Evolutionary conservation across 2,113 vertebrate genomes (phyloP).

Genomic region (Melanerpes aurifrons): DNA sequence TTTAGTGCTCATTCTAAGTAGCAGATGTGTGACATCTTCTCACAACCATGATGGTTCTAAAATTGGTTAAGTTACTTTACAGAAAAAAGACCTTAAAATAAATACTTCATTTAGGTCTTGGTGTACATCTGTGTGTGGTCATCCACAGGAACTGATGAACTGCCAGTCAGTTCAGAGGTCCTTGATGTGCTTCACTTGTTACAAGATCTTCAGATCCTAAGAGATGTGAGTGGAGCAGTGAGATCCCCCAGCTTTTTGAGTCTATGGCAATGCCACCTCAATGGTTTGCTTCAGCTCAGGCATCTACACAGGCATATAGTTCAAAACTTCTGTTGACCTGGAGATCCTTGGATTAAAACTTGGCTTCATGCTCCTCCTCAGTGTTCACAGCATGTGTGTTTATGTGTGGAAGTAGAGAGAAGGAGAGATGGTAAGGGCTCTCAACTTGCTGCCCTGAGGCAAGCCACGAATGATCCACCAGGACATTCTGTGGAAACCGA

Average conservation of each 20-base stretch:
- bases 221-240: background rate
- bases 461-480: too few species aligned
- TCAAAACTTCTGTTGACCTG: background rate
- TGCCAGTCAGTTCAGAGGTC: background rate
- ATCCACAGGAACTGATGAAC: background rate
- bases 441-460: too few species aligned
- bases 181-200: background rate
- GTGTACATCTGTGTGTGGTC: rapidly evolving
- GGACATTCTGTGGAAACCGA: too few species aligned
- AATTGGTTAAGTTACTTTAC: background rate
- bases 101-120: background rate
- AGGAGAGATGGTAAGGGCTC: too few species aligned
- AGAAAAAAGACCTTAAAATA: background rate
- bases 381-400: background rate
- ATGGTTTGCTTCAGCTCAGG: background rate
- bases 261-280: background rate
- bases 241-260: background rate
- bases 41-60: background rate
- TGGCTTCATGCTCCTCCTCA: background rate
- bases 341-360: background rate
- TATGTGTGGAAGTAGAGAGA: background rate
- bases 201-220: background rate
- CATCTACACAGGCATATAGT: background rate
- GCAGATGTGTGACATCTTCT: background rate
- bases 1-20: background rate